phyloP scores from a whole-genome alignment of 2,797 vertebrate genomes.

The Leuciscus waleckii region DNA sequence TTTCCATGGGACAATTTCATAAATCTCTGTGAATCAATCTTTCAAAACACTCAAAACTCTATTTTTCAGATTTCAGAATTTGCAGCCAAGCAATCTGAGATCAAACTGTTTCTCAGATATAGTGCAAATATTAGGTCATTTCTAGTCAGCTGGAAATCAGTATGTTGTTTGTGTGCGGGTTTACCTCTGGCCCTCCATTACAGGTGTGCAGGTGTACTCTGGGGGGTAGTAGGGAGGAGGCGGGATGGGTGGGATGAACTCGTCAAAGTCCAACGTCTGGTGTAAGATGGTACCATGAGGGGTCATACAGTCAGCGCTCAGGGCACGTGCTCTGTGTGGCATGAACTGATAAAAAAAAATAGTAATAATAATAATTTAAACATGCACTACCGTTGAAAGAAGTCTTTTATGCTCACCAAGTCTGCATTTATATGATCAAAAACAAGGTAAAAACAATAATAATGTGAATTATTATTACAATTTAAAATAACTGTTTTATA shows the following conservation, averaged over 20 bases:
- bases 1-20: neutral
- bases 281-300: slow-evolving; percentile 91
- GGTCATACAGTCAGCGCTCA: slow-evolving; percentile 90
- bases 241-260: slow-evolving; percentile 95
- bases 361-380: too few relatives aligned
- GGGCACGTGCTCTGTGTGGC: slow-evolving; percentile 86
- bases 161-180: neutral
- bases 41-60: neutral
- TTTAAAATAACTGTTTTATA: neutral
- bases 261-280: slow-evolving; percentile 95
- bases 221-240: slow-evolving; percentile 98
- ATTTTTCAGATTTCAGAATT: neutral
- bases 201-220: slow-evolving; percentile 93
- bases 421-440: neutral
- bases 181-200: slow-evolving; percentile 90
- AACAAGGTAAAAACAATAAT: neutral
- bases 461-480: neutral
- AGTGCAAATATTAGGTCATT: slow-evolving; percentile 9
- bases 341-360: slow-evolving; percentile 83
- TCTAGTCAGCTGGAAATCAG: neutral
- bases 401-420: neutral
- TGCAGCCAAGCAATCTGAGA: slow-evolving; percentile 8
- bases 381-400: neutral
- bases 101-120: neutral
- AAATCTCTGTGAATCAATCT: slow-evolving; percentile 3